Evolutionary conservation across 2,888 invertebrate species (phyloP).

Genomic region (Leptogaster cylindrica): DNA sequence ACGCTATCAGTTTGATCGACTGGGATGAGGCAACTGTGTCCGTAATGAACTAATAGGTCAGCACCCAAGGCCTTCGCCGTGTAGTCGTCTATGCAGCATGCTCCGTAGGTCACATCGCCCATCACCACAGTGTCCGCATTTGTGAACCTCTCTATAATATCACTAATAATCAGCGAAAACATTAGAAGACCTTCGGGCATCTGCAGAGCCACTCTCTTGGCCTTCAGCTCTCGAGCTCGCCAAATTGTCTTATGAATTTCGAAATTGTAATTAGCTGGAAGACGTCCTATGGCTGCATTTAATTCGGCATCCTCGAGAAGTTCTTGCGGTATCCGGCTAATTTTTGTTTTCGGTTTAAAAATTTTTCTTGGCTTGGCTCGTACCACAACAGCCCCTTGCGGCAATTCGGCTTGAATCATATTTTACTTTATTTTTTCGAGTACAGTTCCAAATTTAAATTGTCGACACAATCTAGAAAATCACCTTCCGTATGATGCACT

Average conservation of each 20-base stretch:
- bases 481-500: neutral
- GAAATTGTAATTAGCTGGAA: slow-evolving; percentile 96
- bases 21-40: slow-evolving; percentile 95
- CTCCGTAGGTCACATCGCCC: slow-evolving; percentile 99
- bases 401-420: slow-evolving; percentile 35
- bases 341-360: slow-evolving; percentile 75
- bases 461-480: neutral
- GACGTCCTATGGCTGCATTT: slow-evolving; percentile 72
- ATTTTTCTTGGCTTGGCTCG: slow-evolving; percentile 83
- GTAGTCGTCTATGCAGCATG: slow-evolving; percentile 97
- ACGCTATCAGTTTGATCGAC: slow-evolving; percentile 84
- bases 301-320: slow-evolving; percentile 77
- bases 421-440: neutral
- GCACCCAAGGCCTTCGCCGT: slow-evolving; percentile 90
- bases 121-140: slow-evolving; percentile 92
- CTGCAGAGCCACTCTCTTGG: slow-evolving; percentile 91
- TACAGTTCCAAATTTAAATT: neutral
- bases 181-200: slow-evolving; percentile 95
- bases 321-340: slow-evolving; percentile 82
- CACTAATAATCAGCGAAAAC: slow-evolving; percentile 91
- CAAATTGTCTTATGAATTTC: slow-evolving; percentile 98
- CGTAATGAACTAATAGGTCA: slow-evolving; percentile 94
- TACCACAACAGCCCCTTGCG: slow-evolving; percentile 67
- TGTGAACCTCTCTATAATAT: slow-evolving; percentile 89
- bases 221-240: slow-evolving; percentile 84